Percentiles rank a stretch among this genome's conserved stretches.
These are phyloP conservation scores for Barnardius zonarius DNA, from an alignment of 2,113 vertebrate genomes.

Conservation along the genomic window DNA sequence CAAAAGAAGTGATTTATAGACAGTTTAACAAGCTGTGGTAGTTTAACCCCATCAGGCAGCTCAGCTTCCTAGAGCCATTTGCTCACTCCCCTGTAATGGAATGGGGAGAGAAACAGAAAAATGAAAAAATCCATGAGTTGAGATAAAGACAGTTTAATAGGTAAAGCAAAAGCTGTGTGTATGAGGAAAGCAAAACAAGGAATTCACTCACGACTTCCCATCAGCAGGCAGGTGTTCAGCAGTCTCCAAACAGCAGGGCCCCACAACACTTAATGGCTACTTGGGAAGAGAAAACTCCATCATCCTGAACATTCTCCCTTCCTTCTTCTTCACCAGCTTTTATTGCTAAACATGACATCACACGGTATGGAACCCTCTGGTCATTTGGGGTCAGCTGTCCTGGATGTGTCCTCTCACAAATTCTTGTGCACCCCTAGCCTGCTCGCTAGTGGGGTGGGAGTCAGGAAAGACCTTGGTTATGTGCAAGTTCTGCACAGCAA, in stretches of 20 bases:
- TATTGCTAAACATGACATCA: rapidly evolving
- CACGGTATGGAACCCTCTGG: rapidly evolving
- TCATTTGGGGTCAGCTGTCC: not conserved
- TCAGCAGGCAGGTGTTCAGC: not conserved
- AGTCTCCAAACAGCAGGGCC: not conserved
- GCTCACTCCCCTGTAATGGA: rapidly evolving
- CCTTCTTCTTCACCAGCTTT: not conserved
- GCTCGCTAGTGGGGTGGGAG: not conserved
- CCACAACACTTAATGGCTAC: rapidly evolving
- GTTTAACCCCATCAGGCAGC: not conserved
- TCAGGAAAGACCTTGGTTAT: not conserved
- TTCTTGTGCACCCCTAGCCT: too few species aligned
- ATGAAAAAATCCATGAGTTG: not conserved
- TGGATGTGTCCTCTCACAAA: rapidly evolving
- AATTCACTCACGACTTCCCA: not conserved
- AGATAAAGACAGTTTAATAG: not conserved
- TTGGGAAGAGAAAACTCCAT: not conserved
- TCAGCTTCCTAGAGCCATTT: not conserved
- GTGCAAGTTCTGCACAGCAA: not conserved
- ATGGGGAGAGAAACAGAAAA: not conserved
- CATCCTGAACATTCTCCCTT: not conserved
- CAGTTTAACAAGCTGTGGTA: not conserved
- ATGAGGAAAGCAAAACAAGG: not conserved
- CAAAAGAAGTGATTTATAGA: not conserved
- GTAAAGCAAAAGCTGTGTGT: not conserved